Base-by-base conservation (phyloP, 2,888 invertebrate genomes). In the Protodeltote pygarga region DNA sequence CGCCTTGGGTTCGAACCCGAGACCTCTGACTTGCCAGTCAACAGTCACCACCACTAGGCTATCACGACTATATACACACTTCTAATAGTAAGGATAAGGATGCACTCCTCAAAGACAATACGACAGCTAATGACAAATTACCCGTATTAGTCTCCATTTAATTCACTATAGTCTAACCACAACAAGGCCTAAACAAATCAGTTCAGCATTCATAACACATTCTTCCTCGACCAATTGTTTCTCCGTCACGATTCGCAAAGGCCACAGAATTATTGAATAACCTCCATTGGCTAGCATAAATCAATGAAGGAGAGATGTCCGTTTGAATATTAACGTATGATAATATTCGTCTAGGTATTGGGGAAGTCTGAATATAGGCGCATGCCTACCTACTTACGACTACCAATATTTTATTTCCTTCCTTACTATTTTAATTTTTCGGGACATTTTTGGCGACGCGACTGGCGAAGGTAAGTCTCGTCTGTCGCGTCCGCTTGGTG, bases 161-260 rank as follows among this genome's bases (percentile, higher is more conserved):
- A 65, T 49, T 51, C 61, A 52, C 23, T 17, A 14, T 19, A 25
- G 38, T 44, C 25, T 41, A 61, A 32, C 19, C 38, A 44, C 58
- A 62, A 66, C 58, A 70, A 67, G 70, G 70, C 34, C 49, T 51
- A 37, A 32, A 14, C 25, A 27, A 39, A 41, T 23, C 10, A 32
- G 13, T 44, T 69, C 42, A 20, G 47, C 39, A 66, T 62, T 48
- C 51, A 54, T 10, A 9, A 17, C 41, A 29, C 20, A 17, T 42
- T 38, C 41, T 27, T 27, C 32, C 29, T 44, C 14, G 19, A 11
- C 3, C 8, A 11, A 1, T 13, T 19, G n/a, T 3, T 2, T 1
- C 8, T 5, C 5, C 5, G 23, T 21, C 23, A 13, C 5, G 14
- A 13, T 3, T 8, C 2, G 3, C 11, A 10, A 38, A 64, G 50